Percentiles rank a stretch among this genome's conserved stretches.
Evolutionary conservation across 2,888 invertebrate genomes (phyloP).

Genomic region (Chrysodeixis includens): DNA sequence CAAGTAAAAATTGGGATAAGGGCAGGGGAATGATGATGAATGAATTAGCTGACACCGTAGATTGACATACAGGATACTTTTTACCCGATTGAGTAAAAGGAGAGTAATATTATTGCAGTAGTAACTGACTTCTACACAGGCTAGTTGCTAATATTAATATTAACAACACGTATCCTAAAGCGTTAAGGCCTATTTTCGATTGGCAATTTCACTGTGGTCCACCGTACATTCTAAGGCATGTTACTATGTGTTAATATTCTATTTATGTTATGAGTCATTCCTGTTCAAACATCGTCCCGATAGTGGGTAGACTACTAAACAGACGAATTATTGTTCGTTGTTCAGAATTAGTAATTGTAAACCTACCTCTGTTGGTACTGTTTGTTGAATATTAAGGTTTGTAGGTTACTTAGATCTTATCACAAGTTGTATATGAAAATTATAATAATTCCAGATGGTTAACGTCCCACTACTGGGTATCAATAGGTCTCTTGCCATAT

Average conservation of each 20-base stretch:
- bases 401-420: neutral
- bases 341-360: neutral
- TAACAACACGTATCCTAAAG: neutral
- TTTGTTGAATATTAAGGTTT: neutral
- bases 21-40: no score
- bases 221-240: neutral
- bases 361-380: neutral
- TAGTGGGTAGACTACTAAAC: constrained; percentile 5
- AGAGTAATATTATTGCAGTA: no score
- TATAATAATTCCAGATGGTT: no score
- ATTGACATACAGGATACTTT: no score
- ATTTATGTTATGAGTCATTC: constrained; percentile 8
- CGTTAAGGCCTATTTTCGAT: neutral
- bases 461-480: no score
- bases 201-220: neutral
- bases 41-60: no score
- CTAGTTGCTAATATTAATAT: no score
- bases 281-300: constrained; percentile 1
- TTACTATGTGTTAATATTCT: constrained; percentile 6
- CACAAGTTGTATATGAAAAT: no score
- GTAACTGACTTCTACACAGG: no score
- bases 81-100: no score
- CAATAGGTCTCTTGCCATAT: no score
- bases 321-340: neutral
- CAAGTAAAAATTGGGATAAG: no score